Base-by-base conservation (phyloP, 2,888 invertebrate genomes). In the Mycalesis mineus region DNA sequence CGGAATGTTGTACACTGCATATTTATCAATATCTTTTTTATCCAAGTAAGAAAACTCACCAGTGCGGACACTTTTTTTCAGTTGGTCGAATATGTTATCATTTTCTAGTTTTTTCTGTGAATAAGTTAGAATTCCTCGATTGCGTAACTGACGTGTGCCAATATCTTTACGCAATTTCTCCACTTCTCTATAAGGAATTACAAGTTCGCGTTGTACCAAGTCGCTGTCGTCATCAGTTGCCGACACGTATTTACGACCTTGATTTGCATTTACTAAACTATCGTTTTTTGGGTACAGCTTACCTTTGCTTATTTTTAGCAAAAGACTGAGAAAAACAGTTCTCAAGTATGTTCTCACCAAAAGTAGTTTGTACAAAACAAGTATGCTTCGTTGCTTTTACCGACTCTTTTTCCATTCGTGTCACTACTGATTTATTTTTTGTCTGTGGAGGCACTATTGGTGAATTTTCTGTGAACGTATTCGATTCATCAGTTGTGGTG, bases 231-330 rank as follows among this genome's bases (percentile, higher is more conserved):
- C 60, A 17, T 66, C 60, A 1, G 55, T 64, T 54, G 74, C 69
- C 0, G 68, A 65, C 7, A 65, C 55, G 14, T 59, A 37, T 1
- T 60, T n/a, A n/a, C n/a, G 58, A 33, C 71, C 66, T 14, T 73
- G 66, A 37, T 65, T 65, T 37, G 71, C 62, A 42, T 65, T 55
- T 6, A 69, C 60, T 0, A 65, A 56, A 33, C 69, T 73, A 51
- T 78, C 78, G 47, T 78, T 72, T 72, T 84, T 84, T 0, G 87
- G 87, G 56, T 85, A 88, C 3, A 88, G 70, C 65, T 87, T 88
- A 13, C 87, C 78, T 68, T 80, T 86, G 60, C 74, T 42, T 63
- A 44, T 74, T 77, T 60, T 80, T 74, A 29, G 64, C 39, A 29
- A 74, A 68, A 62, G 86, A 84, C n/a, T n/a, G n/a, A n/a, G n/a